Evolutionary conservation across 2,113 vertebrate species (phyloP), one percentile per base, ranked within the genome.

Genomic region (Nibea albiflora): DNA sequence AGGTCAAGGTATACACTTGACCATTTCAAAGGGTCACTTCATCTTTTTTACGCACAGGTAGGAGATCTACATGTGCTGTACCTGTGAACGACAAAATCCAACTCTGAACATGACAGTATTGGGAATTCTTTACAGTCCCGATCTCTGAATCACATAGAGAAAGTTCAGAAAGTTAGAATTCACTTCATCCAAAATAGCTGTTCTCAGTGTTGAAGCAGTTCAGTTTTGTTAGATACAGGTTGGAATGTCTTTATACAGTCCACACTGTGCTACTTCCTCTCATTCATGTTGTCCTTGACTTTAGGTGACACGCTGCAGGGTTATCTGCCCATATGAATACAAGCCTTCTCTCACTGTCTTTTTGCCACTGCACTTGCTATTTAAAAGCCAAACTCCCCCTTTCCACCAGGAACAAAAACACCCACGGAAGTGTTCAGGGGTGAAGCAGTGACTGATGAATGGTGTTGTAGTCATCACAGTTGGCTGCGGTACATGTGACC

Each of bases 261-360:
- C 76, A 80, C 69, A 65, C 84, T 80, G 70, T 39, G 84, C 78
- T 67, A 65, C 87, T 94, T 94, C 93, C 93, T 89, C 63, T 90
- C 83, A 93, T 93, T 94, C 89, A 93, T 80, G 52, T 16, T 87
- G 88, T 90, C 93, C 92, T 92, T 93, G 93, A 90, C 90, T 85
- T 60, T 22, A 56, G 81, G 70, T 79, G 83, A 92, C 86, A 84
- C 73, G 77, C 81, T 52, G 66, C 69, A 66, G 81, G 64, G 76
- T 86, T 88, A 90, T 91, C 84, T 74, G 58, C 73, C 28, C 44
- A 44, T 31, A 65, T 64, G 65, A 78, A 63, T 81, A 60, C 42
- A 77, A 57, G 70, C 58, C 66, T 52, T 76, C 46, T 64, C 49
- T 49, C 24, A 6, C 35, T 56, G 58, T 76, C 73, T 70, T 62